Base-by-base conservation (phyloP, 1,140 invertebrate species). In the Bemisia tabaci region DNA sequence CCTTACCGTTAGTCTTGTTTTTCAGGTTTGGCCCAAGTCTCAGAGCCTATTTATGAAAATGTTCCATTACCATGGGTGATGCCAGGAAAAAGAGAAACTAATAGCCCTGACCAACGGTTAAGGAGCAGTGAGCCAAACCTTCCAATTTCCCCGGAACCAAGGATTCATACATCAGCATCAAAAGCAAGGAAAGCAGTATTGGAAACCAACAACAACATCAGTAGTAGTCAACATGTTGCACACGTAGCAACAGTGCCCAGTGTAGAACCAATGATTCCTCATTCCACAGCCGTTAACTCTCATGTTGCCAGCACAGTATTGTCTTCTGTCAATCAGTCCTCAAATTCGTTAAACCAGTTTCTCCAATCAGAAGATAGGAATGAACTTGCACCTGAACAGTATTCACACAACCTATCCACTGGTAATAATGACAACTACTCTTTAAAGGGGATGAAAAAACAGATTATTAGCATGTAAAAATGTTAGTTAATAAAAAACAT, bases 1-100 rank as follows among this genome's bases (percentile, higher is more conserved):
- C n/a, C n/a, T n/a, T n/a, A n/a, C n/a, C n/a, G n/a, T n/a, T n/a
- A n/a, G n/a, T n/a, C n/a, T n/a, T n/a, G n/a, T n/a, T 48, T 48
- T 48, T 48, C 17, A 48, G 33, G 33, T 48, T 17, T 73, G 81
- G 67, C 78, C 82, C 27, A 64, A 77, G 77, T 65, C 62, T 73
- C 80, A 23, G 88, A 90, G 73, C 88, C 88, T 1, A 90, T 90
- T 67, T 90, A 90, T 74, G 87, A 90, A 73, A 90, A 90, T 71
- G 85, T 90, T 11, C 87, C 86, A 12, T 70, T 87, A 24, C 71
- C 73, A 1, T 76, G 76, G 75, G 64, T 65, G 26, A 48, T 62
- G 1, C n/a, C 62, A 2, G 39, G 21, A 1, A 24, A n/a, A 2
- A 39, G 21, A 64, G 26, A 12, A 23, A 61, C 17, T n/a, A 62